Conservation (phyloP, 2,888 invertebrate genomes). For the Operophtera brumata region DNA sequence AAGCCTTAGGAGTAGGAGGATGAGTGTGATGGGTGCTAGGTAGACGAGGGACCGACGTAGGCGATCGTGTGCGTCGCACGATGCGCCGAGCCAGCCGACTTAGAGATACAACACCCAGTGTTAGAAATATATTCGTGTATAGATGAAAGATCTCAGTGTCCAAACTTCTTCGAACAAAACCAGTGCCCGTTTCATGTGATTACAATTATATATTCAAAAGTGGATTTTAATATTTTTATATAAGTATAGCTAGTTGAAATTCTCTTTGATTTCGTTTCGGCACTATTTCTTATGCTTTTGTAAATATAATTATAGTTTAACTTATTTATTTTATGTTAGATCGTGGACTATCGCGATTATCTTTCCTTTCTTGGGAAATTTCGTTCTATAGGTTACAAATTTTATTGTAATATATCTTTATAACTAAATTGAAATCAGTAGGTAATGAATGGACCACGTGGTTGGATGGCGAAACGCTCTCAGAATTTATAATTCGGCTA, state of each 20-base stretch:
- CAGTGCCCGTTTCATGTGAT: slow-evolving; percentile 77
- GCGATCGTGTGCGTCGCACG: background rate
- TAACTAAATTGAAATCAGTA: slow-evolving; percentile 61
- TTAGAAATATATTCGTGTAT: slow-evolving; percentile 46
- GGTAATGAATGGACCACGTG: slow-evolving; percentile 76
- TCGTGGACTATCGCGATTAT: slow-evolving; percentile 35
- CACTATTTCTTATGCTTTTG: slow-evolving; percentile 75
- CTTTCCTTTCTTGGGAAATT: slow-evolving; percentile 73
- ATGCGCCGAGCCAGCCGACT: slow-evolving; percentile 13
- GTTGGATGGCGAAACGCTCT: slow-evolving; percentile 69
- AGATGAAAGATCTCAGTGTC: slow-evolving; percentile 74
- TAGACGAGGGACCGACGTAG: slow-evolving; percentile 51
- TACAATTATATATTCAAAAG: slow-evolving; percentile 58
- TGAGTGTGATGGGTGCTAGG: slow-evolving; percentile 62
- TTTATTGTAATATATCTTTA: slow-evolving; percentile 76
- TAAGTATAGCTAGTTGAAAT: slow-evolving; percentile 67
- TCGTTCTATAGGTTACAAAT: slow-evolving; percentile 79
- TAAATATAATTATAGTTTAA: slow-evolving; percentile 75
- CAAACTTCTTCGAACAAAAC: slow-evolving; percentile 71
- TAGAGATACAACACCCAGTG: slow-evolving; percentile 53
- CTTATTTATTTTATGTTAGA: slow-evolving; percentile 70
- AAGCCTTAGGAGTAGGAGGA: slow-evolving; percentile 52
- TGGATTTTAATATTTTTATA: slow-evolving; percentile 71
- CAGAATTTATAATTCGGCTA: slow-evolving; percentile 74
- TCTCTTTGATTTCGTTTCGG: slow-evolving; percentile 65